Evolutionary conservation across 2,113 vertebrate species (phyloP).

Genomic region (Clinocottus analis): DNA sequence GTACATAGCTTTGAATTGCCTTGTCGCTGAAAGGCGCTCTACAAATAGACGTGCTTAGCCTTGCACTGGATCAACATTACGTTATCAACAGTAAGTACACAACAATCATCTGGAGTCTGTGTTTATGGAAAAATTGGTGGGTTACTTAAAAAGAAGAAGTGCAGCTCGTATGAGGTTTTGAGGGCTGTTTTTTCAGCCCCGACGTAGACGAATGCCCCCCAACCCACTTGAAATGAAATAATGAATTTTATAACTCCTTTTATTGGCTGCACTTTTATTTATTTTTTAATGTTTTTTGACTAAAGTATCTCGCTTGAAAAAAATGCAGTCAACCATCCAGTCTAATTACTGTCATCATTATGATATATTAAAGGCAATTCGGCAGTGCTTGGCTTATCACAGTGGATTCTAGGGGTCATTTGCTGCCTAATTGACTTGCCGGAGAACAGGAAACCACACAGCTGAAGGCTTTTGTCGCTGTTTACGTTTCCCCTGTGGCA

Average conservation of each 20-base stretch:
- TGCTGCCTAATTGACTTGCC: conserved; percentile 84
- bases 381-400: conserved; percentile 76
- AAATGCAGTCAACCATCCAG: conserved; percentile 76
- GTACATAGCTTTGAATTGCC: neutral
- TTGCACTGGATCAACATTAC: neutral
- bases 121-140: neutral
- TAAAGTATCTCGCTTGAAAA: conserved; percentile 61
- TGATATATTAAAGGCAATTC: conserved; percentile 83
- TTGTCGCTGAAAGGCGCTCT: neutral
- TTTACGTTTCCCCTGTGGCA: conserved; percentile 64
- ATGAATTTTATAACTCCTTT: conserved; percentile 43
- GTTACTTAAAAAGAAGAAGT: neutral
- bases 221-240: conserved; percentile 26
- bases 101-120: neutral
- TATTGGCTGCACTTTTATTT: conserved; percentile 33
- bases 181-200: neutral
- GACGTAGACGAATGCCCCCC: neutral
- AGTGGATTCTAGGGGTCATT: conserved; percentile 82
- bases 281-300: conserved; percentile 52
- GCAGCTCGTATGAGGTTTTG: neutral
- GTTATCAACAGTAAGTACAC: neutral
- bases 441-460: conserved; percentile 72
- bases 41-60: neutral
- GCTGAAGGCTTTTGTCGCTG: conserved; percentile 65
- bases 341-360: conserved; percentile 82